Conservation (phyloP, 2,797 vertebrate genomes). For the Chaetophractus vellerosus region DNA sequence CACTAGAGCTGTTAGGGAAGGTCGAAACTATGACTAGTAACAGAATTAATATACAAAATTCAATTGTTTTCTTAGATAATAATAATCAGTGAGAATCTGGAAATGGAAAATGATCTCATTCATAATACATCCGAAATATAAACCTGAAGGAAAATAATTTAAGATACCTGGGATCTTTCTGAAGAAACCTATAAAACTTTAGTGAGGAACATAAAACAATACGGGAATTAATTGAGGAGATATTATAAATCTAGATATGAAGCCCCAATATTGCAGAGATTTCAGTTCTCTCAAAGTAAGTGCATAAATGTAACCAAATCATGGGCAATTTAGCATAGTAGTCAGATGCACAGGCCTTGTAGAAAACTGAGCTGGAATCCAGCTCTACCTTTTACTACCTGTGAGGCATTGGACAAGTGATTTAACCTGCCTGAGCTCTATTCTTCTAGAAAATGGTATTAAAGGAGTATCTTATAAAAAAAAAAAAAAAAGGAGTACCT, state of each 20-base stretch:
- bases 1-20: not conserved
- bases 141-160: not conserved
- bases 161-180: not conserved
- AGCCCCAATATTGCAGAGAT: not conserved
- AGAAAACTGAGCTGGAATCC: not conserved
- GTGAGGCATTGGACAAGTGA: not conserved
- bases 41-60: not conserved
- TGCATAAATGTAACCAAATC: not conserved
- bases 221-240: slow-evolving; percentile 35
- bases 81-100: not conserved
- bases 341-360: slow-evolving; percentile 38
- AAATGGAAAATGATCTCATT: not conserved
- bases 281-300: no score
- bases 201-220: not conserved
- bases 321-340: not conserved
- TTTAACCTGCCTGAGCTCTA: not conserved
- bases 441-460: not conserved
- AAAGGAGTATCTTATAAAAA: no score
- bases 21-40: not conserved
- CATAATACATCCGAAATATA: slow-evolving; percentile 43
- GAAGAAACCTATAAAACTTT: not conserved
- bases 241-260: not conserved
- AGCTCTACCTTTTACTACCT: not conserved
- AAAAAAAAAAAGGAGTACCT: slow-evolving; percentile 52
- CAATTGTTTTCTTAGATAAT: not conserved